These are phyloP conservation scores for Troides helena DNA, from an alignment of 2,888 invertebrate genomes.

Conservation along the genomic window DNA sequence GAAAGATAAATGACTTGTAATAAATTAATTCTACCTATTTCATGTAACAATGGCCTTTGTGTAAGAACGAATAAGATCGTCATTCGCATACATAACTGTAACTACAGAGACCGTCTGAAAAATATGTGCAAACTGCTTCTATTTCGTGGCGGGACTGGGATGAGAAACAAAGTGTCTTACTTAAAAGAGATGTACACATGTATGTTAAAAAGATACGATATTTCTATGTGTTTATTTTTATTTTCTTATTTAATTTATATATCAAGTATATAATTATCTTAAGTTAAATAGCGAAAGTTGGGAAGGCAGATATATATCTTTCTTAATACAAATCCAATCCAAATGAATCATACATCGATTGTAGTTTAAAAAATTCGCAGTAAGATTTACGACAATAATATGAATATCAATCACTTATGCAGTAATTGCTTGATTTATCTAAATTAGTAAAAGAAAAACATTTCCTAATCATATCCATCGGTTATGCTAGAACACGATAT, in stretches of 20 bases:
- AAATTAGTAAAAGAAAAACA: too few species aligned
- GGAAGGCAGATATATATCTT: background rate
- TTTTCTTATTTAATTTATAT: too few species aligned
- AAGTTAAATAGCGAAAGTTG: background rate
- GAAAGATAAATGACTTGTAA: conserved; percentile 11
- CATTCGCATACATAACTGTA: background rate
- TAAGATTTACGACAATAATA: background rate
- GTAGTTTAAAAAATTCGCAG: background rate
- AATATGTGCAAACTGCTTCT: background rate
- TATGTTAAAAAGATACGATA: background rate
- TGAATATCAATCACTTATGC: background rate
- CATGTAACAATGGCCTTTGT: background rate
- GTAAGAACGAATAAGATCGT: background rate
- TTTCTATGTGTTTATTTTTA: background rate
- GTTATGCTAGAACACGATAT: background rate
- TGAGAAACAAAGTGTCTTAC: background rate
- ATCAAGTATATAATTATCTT: background rate
- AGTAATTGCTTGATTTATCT: background rate
- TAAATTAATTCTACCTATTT: conserved; percentile 11
- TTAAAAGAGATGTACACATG: background rate
- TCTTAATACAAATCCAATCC: background rate
- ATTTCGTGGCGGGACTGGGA: background rate
- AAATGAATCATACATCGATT: background rate
- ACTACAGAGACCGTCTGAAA: background rate
- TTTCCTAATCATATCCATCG: background rate